A percentile compares a stretch with the other conserved stretches of the same genome.
These are phyloP conservation scores for Scaptomyza parva DNA, from an alignment of 2,888 invertebrate species.

Conservation along the genomic window DNA sequence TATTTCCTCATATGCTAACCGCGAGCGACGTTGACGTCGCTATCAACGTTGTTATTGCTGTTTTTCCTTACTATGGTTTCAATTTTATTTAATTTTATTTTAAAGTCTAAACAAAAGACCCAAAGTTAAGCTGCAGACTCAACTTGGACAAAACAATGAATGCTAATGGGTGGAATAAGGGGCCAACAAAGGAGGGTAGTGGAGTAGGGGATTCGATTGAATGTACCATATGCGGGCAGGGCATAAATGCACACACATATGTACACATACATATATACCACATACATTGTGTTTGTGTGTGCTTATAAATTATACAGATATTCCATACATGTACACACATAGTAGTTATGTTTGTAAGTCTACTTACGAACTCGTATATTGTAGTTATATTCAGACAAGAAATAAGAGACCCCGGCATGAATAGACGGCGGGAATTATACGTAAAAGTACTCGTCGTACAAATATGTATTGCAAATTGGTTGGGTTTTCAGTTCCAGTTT, in stretches of 20 bases:
- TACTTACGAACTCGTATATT: conserved; percentile 48
- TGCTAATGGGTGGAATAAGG: conserved; percentile 45
- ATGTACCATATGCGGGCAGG: conserved; percentile 71
- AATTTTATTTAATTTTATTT: conserved; percentile 80
- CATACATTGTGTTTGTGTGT: conserved; percentile 25
- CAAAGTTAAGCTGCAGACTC: conserved; percentile 50
- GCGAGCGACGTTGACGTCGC: conserved; percentile 29
- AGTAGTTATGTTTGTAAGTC: conserved; percentile 31
- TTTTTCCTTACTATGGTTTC: conserved; percentile 74
- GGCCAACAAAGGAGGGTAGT: not conserved
- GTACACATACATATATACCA: not conserved
- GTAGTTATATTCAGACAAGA: conserved; percentile 53
- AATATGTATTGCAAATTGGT: conserved; percentile 78
- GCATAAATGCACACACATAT: conserved; percentile 49
- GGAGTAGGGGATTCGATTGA: conserved; percentile 29
- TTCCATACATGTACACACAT: conserved; percentile 34
- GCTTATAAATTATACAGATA: conserved; percentile 54
- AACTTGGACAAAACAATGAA: conserved; percentile 61
- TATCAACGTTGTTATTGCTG: conserved; percentile 31
- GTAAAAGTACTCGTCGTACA: conserved; percentile 53
- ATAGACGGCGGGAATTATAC: conserved; percentile 50
- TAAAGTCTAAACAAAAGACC: conserved; percentile 76
- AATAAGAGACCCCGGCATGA: conserved; percentile 37
- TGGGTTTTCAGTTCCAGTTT: conserved; percentile 76
- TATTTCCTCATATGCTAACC: conserved; percentile 62